Conservation (phyloP, 2,888 invertebrate genomes). For the Drosophila nr. perissopoda region DNA sequence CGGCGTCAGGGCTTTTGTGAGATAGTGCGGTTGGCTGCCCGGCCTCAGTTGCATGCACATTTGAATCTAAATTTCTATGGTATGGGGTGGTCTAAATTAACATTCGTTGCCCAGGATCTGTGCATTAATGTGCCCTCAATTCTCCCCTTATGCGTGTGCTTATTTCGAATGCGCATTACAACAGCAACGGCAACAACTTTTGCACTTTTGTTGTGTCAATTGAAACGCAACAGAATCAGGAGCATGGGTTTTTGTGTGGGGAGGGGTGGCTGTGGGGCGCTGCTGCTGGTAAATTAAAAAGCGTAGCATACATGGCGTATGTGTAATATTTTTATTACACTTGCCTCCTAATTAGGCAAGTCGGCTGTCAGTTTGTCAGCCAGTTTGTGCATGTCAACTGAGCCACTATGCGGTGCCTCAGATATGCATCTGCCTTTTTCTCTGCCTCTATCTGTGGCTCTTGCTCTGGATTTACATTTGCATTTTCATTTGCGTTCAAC, state of each 20-base stretch:
- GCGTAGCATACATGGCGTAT: slow-evolving; percentile 73
- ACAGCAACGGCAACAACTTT: slow-evolving; percentile 51
- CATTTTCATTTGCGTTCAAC: slow-evolving; percentile 71
- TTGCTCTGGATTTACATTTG: slow-evolving; percentile 11
- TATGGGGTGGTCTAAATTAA: slow-evolving; percentile 61
- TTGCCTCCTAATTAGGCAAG: slow-evolving; percentile 77
- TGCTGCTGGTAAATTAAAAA: slow-evolving; percentile 69
- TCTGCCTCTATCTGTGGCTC: neutral
- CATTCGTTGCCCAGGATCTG: slow-evolving; percentile 65
- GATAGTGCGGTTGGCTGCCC: slow-evolving; percentile 49
- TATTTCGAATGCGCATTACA: slow-evolving; percentile 81
- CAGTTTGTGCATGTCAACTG: slow-evolving; percentile 49
- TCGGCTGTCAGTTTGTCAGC: slow-evolving; percentile 65
- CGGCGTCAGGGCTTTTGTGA: slow-evolving; percentile 49
- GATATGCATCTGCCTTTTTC: neutral
- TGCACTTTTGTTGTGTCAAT: slow-evolving; percentile 69
- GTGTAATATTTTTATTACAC: slow-evolving; percentile 80
- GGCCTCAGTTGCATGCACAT: slow-evolving; percentile 67
- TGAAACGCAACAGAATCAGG: slow-evolving; percentile 70
- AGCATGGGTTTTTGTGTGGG: neutral
- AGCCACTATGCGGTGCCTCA: slow-evolving; percentile 38
- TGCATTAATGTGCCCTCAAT: slow-evolving; percentile 77
- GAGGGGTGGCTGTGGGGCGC: neutral
- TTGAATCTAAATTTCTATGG: slow-evolving; percentile 69
- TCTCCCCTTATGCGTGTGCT: slow-evolving; percentile 76